Percentiles rank a stretch among this genome's conserved stretches.
Evolutionary conservation across 2,113 vertebrate genomes (phyloP).

Genomic region (Gallinago jamesoni): DNA sequence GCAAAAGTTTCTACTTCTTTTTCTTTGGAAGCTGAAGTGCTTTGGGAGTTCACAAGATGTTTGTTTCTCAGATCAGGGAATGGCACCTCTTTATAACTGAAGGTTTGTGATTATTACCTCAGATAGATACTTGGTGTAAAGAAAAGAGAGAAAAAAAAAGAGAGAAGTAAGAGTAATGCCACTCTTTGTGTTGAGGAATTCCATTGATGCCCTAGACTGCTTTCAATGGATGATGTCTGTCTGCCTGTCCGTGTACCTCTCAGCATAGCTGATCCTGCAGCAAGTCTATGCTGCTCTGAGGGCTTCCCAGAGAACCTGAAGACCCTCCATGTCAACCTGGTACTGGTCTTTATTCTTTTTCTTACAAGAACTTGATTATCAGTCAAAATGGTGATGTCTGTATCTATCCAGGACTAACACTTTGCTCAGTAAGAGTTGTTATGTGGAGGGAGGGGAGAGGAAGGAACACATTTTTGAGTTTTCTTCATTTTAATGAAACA

Average conservation of each 20-base stretch:
- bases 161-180: background rate
- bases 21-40: background rate
- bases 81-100: background rate
- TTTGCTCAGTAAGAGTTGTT: background rate
- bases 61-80: background rate
- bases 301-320: background rate
- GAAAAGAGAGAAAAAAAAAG: background rate
- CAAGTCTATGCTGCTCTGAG: background rate
- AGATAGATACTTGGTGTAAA: background rate
- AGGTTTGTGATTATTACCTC: background rate
- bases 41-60: background rate
- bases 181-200: background rate
- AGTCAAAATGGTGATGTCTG: background rate
- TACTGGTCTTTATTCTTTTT: background rate
- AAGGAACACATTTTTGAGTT: background rate
- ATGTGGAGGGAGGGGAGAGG: background rate
- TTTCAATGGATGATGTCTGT: background rate
- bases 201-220: background rate
- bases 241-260: background rate
- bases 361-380: background rate
- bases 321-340: background rate
- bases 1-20: background rate
- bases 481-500: conserved; percentile 1
- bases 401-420: background rate
- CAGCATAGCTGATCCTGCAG: background rate